A percentile compares a stretch with the other conserved stretches of the same genome.
phyloP scores from a whole-genome alignment of 1,140 invertebrate genomes.

The Drosophila sturtevanti region DNA sequence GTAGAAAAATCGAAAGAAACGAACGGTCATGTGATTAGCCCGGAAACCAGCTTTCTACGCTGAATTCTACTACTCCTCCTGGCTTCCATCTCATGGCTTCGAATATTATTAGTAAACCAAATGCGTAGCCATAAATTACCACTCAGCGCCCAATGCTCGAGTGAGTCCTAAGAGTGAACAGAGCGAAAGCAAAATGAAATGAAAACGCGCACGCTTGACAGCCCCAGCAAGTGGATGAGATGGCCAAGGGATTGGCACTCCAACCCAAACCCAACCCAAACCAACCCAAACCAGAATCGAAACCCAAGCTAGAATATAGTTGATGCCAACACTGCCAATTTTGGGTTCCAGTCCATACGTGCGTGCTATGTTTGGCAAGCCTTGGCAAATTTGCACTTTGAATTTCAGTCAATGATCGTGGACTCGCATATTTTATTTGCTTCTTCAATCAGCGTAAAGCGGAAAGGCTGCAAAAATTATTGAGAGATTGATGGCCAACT shows the following conservation, averaged over 20 bases:
- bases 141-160: slow-evolving; percentile 59
- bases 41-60: not conserved
- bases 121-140: slow-evolving; percentile 80
- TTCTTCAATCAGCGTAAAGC: slow-evolving; percentile 62
- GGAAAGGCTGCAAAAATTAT: slow-evolving; percentile 57
- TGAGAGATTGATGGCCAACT: slow-evolving; percentile 38
- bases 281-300: not conserved
- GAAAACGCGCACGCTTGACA: slow-evolving; percentile 56
- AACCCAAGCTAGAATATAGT: not conserved
- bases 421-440: slow-evolving; percentile 72
- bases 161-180: slow-evolving; percentile 59
- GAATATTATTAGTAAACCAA: slow-evolving; percentile 75
- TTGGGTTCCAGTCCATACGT: slow-evolving; percentile 41
- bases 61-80: not conserved
- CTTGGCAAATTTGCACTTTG: slow-evolving; percentile 70
- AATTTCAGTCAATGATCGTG: slow-evolving; percentile 65
- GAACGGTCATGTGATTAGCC: slow-evolving; percentile 28
- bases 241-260: slow-evolving; percentile 13
- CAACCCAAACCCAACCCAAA: not conserved
- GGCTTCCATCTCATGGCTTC: not conserved
- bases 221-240: slow-evolving; percentile 17
- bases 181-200: slow-evolving; percentile 58
- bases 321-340: not conserved
- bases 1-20: slow-evolving; percentile 48
- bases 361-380: slow-evolving; percentile 60